Evolutionary conservation across 2,113 vertebrate species (phyloP).

Genomic region (Eolophus roseicapilla): DNA sequence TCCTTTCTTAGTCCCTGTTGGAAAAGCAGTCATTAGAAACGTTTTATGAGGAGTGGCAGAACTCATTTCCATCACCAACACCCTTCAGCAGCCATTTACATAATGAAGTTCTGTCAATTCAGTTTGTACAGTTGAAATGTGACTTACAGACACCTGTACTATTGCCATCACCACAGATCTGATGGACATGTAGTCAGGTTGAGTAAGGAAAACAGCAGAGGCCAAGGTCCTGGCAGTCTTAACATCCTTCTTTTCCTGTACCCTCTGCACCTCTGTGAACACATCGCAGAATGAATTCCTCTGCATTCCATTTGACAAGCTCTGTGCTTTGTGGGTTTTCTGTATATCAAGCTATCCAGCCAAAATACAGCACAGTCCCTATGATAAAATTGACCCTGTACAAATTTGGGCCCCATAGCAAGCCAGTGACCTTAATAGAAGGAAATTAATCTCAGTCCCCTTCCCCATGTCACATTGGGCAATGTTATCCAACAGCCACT

Average conservation of each 20-base stretch:
- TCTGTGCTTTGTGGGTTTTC: neutral
- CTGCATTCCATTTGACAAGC: neutral
- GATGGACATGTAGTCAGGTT: neutral
- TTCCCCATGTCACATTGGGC: neutral
- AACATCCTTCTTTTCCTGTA: neutral
- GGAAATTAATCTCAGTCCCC: neutral
- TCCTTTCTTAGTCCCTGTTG: neutral
- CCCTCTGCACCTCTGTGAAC: neutral
- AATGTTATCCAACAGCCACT: neutral
- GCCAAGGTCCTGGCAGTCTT: neutral
- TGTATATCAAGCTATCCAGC: neutral
- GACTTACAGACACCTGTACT: neutral
- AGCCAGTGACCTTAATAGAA: neutral
- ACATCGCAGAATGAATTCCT: neutral
- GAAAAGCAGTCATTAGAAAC: neutral
- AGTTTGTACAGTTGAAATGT: neutral
- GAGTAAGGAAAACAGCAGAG: neutral
- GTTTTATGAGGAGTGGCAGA: neutral
- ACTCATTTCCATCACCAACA: neutral
- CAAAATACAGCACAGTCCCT: neutral
- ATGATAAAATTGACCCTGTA: neutral
- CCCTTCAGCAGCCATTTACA: neutral
- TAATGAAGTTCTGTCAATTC: neutral
- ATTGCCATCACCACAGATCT: neutral
- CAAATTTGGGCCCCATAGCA: neutral